A percentile compares a stretch with the other conserved stretches of the same genome.
Evolutionary conservation across 2,113 vertebrate species (phyloP).

Genomic region (Laterallus jamaicensis): DNA sequence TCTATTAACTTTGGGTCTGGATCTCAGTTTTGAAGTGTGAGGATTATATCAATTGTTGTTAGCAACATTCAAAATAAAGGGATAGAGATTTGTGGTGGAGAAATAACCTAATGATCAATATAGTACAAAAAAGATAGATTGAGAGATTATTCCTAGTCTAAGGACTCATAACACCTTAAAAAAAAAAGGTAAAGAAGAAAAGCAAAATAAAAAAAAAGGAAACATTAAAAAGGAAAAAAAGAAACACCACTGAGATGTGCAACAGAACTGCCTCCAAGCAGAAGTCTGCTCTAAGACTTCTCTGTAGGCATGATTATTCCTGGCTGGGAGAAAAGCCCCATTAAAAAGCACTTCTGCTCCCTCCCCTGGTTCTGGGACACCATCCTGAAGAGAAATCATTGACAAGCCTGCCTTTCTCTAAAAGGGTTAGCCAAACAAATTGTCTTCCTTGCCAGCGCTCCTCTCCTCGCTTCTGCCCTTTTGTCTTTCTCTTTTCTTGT

Average conservation of each 20-base stretch:
- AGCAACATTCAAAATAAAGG: not conserved
- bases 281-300: not conserved
- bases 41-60: not conserved
- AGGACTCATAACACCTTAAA: not conserved
- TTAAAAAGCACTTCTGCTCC: conserved; percentile 12
- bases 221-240: not conserved
- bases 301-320: not conserved
- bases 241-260: not conserved
- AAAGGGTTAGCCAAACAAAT: conserved; percentile 24
- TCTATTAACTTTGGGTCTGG: not conserved
- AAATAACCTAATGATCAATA: not conserved
- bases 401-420: conserved; percentile 10
- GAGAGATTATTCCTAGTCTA: not conserved
- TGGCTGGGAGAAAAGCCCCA: not conserved
- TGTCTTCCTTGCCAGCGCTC: not conserved
- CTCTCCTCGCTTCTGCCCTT: not conserved
- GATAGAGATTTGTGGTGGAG: not conserved
- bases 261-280: not conserved
- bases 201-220: not conserved
- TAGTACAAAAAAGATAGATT: not conserved
- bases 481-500: conserved; percentile 30
- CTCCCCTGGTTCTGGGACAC: not conserved
- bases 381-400: conserved; percentile 17
- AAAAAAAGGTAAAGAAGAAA: not conserved
- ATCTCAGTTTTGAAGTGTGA: not conserved